Evolutionary conservation across 1,140 invertebrate species (phyloP).

Genomic region (Leptinotarsa lineolata): DNA sequence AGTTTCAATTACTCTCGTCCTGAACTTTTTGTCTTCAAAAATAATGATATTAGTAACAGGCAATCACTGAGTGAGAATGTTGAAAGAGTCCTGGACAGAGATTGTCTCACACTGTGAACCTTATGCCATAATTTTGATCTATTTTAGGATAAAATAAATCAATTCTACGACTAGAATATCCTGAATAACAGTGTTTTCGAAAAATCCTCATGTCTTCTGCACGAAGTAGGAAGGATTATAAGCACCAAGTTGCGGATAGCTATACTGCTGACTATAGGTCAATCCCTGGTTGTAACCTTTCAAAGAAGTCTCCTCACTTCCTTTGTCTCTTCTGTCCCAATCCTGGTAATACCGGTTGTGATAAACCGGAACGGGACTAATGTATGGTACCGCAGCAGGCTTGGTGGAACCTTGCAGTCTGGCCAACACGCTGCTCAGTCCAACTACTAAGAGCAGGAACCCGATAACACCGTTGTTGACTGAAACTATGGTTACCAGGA

Average conservation of each 20-base stretch:
- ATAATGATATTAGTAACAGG: no score
- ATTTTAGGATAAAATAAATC: no score
- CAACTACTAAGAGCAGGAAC: conserved; percentile 52
- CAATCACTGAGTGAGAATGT: no score
- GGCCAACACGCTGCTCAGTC: conserved; percentile 52
- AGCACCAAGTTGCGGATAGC: neutral
- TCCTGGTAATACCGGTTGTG: conserved; percentile 36
- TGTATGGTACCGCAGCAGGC: conserved; percentile 32
- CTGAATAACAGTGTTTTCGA: no score
- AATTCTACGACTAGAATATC: no score
- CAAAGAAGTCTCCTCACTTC: neutral
- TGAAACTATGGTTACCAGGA: conserved; percentile 50
- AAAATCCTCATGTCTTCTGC: neutral
- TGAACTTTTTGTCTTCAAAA: no score
- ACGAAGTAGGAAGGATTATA: conserved; percentile 11
- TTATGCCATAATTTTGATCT: no score
- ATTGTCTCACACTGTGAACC: no score
- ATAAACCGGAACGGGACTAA: conserved; percentile 33
- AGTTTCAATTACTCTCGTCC: no score
- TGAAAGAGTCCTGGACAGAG: no score
- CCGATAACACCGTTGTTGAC: conserved; percentile 54
- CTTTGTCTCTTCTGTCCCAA: conserved; percentile 42
- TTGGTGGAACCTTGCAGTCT: conserved; percentile 47
- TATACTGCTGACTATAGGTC: conserved; percentile 2
- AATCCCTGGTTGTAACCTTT: neutral